Conservation (phyloP, 2,888 invertebrate genomes). For the Rhimphoctona megacephalus region DNA sequence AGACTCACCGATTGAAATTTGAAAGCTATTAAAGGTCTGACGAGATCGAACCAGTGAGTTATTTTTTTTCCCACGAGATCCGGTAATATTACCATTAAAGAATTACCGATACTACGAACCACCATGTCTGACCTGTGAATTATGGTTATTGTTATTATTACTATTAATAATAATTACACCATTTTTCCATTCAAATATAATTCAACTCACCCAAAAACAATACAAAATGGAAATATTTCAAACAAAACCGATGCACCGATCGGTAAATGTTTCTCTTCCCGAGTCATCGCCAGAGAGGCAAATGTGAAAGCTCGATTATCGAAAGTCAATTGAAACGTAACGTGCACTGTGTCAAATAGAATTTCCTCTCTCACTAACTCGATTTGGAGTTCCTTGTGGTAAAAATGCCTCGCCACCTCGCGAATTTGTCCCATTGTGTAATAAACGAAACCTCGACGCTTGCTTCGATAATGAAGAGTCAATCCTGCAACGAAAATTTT, state of each 20-base stretch:
- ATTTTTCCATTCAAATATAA: neutral
- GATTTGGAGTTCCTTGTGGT: conserved; percentile 97
- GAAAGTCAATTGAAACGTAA: conserved; percentile 96
- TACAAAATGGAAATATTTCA: conserved; percentile 99
- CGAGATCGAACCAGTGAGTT: conserved; percentile 96
- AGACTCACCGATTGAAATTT: conserved; percentile 95
- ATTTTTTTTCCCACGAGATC: conserved; percentile 95
- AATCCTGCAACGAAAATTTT: conserved; percentile 87
- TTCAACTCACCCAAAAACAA: conserved; percentile 94
- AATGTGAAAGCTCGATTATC: conserved; percentile 96
- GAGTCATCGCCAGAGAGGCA: conserved; percentile 93
- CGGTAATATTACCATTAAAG: conserved; percentile 94
- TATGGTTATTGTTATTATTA: neutral
- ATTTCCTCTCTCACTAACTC: conserved; percentile 95
- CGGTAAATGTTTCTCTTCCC: conserved; percentile 95
- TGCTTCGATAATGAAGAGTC: conserved; percentile 96
- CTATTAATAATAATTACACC: too few species aligned
- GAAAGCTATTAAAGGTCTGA: conserved; percentile 96
- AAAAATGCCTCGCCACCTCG: conserved; percentile 96
- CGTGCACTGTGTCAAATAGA: conserved; percentile 96
- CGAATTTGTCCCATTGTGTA: conserved; percentile 99
- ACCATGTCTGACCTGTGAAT: conserved; percentile 92
- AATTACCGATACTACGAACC: conserved; percentile 95
- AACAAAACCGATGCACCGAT: conserved; percentile 96
- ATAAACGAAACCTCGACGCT: conserved; percentile 96